Conservation (phyloP, 2,888 invertebrate species). For the Watsonalla binaria region DNA sequence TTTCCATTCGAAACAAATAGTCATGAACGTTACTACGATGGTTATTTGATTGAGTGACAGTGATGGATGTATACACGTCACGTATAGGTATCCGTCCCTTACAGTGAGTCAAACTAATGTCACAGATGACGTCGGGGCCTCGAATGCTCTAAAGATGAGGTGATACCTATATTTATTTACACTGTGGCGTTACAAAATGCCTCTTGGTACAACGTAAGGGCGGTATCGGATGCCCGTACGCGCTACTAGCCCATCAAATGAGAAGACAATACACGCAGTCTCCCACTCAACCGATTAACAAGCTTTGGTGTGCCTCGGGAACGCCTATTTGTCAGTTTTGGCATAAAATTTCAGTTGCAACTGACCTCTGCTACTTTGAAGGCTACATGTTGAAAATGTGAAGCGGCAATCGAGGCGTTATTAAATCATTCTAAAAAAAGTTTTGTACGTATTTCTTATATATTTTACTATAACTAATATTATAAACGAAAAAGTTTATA, state of each 20-base stretch:
- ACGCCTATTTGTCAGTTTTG: neutral
- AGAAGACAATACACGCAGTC: conserved; percentile 1
- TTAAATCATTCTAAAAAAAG: too few relatives aligned
- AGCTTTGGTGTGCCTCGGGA: neutral
- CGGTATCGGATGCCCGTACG: neutral
- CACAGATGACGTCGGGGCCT: too few relatives aligned
- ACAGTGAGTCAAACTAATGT: too few relatives aligned
- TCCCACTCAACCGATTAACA: neutral
- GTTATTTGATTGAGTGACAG: too few relatives aligned
- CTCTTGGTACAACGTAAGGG: neutral
- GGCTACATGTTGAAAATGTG: neutral
- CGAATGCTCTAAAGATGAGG: neutral
- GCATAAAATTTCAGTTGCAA: neutral
- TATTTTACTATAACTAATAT: too few relatives aligned
- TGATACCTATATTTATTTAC: neutral
- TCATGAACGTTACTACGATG: too few relatives aligned
- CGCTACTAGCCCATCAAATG: conserved; percentile 1
- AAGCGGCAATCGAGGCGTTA: neutral
- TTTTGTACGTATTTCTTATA: too few relatives aligned
- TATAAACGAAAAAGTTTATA: too few relatives aligned
- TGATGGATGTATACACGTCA: too few relatives aligned
- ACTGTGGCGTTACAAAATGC: neutral
- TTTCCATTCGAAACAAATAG: too few relatives aligned
- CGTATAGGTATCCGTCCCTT: too few relatives aligned
- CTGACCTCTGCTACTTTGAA: neutral